A percentile compares a stretch with the other conserved stretches of the same genome.
phyloP scores from a whole-genome alignment of 2,797 vertebrate species.

The Vespertilio murinus region DNA sequence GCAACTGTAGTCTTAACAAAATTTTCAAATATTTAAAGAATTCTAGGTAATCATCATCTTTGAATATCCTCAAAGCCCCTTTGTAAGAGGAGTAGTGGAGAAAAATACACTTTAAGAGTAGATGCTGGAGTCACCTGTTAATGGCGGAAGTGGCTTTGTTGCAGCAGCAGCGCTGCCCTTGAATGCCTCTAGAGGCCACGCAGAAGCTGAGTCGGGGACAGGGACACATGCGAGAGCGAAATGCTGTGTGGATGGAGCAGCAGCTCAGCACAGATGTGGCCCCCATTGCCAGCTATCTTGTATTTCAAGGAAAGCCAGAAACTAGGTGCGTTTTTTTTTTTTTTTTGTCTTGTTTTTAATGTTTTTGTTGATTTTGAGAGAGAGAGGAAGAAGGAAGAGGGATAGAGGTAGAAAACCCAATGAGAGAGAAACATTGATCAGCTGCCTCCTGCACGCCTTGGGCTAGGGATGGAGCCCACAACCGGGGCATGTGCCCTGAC shows the following conservation, averaged over 20 bases:
- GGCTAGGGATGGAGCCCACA: too few species aligned
- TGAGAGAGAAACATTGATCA: too few species aligned
- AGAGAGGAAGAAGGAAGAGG: too few species aligned
- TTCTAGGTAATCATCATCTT: not conserved
- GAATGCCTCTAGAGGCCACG: not conserved
- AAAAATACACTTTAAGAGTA: not conserved
- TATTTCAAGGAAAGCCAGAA: not conserved
- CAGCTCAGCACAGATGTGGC: fast-evolving
- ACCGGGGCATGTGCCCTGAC: too few species aligned
- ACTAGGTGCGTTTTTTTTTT: not conserved
- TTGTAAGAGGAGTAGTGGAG: not conserved
- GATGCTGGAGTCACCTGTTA: not conserved
- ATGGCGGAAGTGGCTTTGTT: not conserved
- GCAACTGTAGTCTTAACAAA: not conserved
- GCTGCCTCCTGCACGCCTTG: too few species aligned
- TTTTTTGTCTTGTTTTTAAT: not conserved
- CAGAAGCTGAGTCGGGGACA: not conserved
- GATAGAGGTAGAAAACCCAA: too few species aligned
- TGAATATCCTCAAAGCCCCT: not conserved
- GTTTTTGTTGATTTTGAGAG: too few species aligned
- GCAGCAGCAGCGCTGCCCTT: not conserved
- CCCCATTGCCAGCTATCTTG: not conserved
- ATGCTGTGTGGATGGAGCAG: not conserved
- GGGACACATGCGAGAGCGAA: fast-evolving
- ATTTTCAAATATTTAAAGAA: constrained; percentile 3